Percentiles rank a stretch among this genome's conserved stretches.
phyloP scores from a whole-genome alignment of 2,888 invertebrate genomes.

The Anagyrus pseudococci region DNA sequence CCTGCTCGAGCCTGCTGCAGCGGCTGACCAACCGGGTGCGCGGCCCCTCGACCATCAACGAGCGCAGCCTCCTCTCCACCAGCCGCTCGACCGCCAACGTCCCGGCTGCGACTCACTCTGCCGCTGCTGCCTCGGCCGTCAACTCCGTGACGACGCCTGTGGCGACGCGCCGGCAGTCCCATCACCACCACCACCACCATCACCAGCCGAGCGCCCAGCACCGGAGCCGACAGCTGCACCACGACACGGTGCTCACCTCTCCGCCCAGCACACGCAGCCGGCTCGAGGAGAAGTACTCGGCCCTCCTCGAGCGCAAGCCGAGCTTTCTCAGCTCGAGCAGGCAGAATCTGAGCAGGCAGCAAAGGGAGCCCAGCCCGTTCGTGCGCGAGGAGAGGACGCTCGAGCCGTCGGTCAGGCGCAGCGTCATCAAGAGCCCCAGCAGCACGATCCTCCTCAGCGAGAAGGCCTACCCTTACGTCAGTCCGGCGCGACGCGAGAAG shows the following conservation, averaged over 20 bases:
- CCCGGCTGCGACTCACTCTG: background rate
- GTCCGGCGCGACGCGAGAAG: constrained; percentile 65
- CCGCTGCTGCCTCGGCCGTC: constrained; percentile 30
- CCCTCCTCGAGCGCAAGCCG: constrained; percentile 75
- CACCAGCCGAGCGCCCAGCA: background rate
- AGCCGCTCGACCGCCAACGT: background rate
- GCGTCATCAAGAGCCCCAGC: constrained; percentile 73
- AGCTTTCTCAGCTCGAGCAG: constrained; percentile 61
- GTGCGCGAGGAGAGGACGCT: constrained; percentile 70
- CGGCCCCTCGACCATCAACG: constrained; percentile 71
- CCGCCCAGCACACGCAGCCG: constrained; percentile 68
- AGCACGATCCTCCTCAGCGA: constrained; percentile 72
- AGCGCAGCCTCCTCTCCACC: constrained; percentile 36
- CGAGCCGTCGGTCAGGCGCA: constrained; percentile 66
- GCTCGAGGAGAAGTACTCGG: constrained; percentile 81
- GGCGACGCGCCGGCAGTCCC: constrained; percentile 23
- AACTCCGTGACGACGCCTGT: constrained; percentile 14
- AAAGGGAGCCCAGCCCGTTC: constrained; percentile 51
- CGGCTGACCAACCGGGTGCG: constrained; percentile 77
- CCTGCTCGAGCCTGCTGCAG: constrained; percentile 85
- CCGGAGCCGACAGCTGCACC: background rate
- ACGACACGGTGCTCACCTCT: background rate
- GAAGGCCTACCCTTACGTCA: constrained; percentile 70
- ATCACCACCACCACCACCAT: background rate
- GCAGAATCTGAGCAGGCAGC: too few relatives aligned